phyloP scores from a whole-genome alignment of 2,888 invertebrate species.

The Exocentrus adspersus region DNA sequence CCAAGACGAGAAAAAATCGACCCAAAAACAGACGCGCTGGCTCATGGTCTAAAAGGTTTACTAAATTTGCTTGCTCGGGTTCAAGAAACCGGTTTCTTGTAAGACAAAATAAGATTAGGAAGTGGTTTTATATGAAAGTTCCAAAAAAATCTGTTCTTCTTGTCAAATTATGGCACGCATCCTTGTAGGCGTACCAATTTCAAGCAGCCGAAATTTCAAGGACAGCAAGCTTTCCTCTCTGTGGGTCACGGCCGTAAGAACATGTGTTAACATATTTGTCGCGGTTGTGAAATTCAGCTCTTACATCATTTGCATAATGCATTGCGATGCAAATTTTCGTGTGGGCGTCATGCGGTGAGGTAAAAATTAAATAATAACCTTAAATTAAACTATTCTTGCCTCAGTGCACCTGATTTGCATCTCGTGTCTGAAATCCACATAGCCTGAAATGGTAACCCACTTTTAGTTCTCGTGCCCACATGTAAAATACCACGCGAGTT shows the following conservation, averaged over 20 bases:
- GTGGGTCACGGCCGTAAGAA: conserved; percentile 18
- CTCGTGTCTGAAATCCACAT: conserved; percentile 20
- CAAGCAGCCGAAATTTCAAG: conserved; percentile 13
- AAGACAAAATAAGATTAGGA: too few species aligned
- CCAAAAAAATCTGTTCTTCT: too few species aligned
- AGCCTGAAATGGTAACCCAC: conserved; percentile 20
- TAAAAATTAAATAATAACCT: conserved; percentile 18
- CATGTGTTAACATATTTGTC: conserved; percentile 18
- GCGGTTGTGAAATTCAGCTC: conserved; percentile 17
- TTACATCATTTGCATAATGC: conserved; percentile 23
- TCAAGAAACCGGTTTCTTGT: too few species aligned
- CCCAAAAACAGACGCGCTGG: too few species aligned
- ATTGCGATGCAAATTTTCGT: conserved; percentile 20
- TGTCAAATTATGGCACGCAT: too few species aligned
- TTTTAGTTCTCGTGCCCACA: conserved; percentile 24
- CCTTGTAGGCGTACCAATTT: neutral
- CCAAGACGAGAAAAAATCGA: too few species aligned
- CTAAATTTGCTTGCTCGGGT: too few species aligned
- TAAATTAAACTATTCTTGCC: conserved; percentile 24
- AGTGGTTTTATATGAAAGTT: too few species aligned
- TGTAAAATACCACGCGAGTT: conserved; percentile 9
- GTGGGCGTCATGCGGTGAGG: conserved; percentile 13
- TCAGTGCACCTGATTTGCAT: conserved; percentile 31
- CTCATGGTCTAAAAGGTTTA: too few species aligned
- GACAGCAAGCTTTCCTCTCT: conserved; percentile 2